Evolutionary conservation across 2,797 vertebrate genomes (phyloP).

Genomic region (Enteromius fasciolatus): DNA sequence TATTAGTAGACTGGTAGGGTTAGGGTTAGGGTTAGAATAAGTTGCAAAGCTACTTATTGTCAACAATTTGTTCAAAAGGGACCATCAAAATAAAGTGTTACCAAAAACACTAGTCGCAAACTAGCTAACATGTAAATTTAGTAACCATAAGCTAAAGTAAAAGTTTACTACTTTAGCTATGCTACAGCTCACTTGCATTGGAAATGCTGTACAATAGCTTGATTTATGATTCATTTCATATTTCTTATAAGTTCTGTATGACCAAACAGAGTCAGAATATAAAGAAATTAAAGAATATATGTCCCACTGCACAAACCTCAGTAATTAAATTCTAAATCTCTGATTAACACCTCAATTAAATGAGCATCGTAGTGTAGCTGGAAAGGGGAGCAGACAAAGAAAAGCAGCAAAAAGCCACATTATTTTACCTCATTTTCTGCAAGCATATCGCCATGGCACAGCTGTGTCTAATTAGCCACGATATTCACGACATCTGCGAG

Average conservation of each 20-base stretch:
- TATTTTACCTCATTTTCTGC: slow-evolving; percentile 19
- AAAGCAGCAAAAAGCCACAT: neutral
- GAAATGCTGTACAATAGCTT: neutral
- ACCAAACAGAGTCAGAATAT: neutral
- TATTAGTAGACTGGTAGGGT: too few species aligned
- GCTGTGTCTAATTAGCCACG: slow-evolving; percentile 28
- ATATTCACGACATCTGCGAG: slow-evolving; percentile 30
- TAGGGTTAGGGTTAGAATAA: too few species aligned
- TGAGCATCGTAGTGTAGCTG: slow-evolving; percentile 15
- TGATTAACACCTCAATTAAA: slow-evolving; percentile 38
- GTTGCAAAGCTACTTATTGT: too few species aligned
- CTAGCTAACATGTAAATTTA: too few species aligned
- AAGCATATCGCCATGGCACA: slow-evolving; percentile 12
- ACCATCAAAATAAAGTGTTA: too few species aligned
- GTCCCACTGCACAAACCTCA: slow-evolving; percentile 29
- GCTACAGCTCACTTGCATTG: too few species aligned
- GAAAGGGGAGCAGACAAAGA: slow-evolving; percentile 19
- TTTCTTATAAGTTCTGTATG: neutral
- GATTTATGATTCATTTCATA: neutral
- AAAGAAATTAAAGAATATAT: slow-evolving; percentile 7
- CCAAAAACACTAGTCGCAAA: too few species aligned
- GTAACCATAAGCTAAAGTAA: too few species aligned
- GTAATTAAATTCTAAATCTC: slow-evolving; percentile 26
- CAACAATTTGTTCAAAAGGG: too few species aligned
- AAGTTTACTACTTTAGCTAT: neutral